These are phyloP conservation scores for Diaprepes abbreviatus DNA, from an alignment of 2,888 invertebrate species.

Conservation along the genomic window DNA sequence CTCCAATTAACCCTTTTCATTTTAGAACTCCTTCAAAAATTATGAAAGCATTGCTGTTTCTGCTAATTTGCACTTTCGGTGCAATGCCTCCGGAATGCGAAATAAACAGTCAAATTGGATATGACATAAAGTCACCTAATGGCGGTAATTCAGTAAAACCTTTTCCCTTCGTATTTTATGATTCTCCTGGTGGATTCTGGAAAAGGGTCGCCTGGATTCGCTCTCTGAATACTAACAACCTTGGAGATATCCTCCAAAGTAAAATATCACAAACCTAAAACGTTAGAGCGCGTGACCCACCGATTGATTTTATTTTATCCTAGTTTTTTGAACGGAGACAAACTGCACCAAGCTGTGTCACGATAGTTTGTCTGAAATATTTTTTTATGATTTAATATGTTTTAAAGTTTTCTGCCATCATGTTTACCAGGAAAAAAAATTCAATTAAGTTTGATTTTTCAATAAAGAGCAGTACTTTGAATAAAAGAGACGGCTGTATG, in stretches of 20 bases:
- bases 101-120: conserved; percentile 43
- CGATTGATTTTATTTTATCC: conserved; percentile 68
- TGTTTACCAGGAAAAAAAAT: no score
- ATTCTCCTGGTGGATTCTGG: conserved; percentile 50
- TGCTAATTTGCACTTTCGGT: conserved; percentile 20
- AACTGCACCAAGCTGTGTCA: conserved; percentile 45
- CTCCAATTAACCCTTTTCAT: background rate
- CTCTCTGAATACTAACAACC: conserved; percentile 66
- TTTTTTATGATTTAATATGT: no score
- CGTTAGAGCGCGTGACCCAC: conserved; percentile 68
- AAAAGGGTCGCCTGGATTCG: conserved; percentile 57
- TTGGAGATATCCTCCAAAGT: conserved; percentile 60
- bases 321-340: conserved; percentile 46
- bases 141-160: conserved; percentile 49
- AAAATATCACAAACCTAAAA: conserved; percentile 69
- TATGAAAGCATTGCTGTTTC: conserved; percentile 3
- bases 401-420: no score
- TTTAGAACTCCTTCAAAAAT: conserved; percentile 2
- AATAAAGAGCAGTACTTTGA: no score
- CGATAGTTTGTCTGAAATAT: conserved; percentile 50
- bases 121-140: conserved; percentile 49
- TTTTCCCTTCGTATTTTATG: conserved; percentile 46
- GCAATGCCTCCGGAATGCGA: conserved; percentile 34
- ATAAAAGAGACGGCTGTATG: no score
- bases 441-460: no score